Percentiles rank a stretch among this genome's conserved stretches.
Conservation (phyloP, 1,140 invertebrate genomes). For the Berghia stephanieae region DNA sequence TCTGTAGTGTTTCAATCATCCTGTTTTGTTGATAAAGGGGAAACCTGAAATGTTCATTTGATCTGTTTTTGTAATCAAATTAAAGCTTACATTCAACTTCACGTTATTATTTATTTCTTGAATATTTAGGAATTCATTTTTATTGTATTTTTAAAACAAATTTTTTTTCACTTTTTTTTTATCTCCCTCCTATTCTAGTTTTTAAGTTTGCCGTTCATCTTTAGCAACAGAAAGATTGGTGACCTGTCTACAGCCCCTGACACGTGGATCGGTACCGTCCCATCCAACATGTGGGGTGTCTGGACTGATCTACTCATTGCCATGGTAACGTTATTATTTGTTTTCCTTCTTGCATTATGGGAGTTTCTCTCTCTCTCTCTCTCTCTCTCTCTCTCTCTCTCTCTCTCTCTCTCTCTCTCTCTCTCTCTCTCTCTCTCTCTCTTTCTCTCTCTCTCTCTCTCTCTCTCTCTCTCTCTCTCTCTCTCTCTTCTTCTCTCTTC, state of each 20-base stretch:
- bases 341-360: not conserved
- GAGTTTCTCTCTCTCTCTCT: no score
- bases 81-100: no score
- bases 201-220: conserved; percentile 95
- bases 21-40: no score
- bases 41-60: no score
- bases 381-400: no score
- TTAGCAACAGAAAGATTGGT: conserved; percentile 81
- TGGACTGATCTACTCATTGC: conserved; percentile 62
- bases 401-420: no score
- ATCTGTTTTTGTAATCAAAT: no score
- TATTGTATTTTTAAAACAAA: not conserved
- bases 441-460: not conserved
- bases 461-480: not conserved
- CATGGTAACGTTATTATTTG: conserved; percentile 47
- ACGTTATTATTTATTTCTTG: no score
- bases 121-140: not conserved
- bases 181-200: conserved; percentile 72
- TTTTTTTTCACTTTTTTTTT: not conserved
- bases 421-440: not conserved
- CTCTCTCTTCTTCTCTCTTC: not conserved
- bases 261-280: conserved; percentile 85
- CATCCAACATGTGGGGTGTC: conserved; percentile 17
- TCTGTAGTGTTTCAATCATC: no score
- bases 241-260: conserved; percentile 73